phyloP scores from a whole-genome alignment of 2,113 vertebrate species.

The Oophaga pumilio region DNA sequence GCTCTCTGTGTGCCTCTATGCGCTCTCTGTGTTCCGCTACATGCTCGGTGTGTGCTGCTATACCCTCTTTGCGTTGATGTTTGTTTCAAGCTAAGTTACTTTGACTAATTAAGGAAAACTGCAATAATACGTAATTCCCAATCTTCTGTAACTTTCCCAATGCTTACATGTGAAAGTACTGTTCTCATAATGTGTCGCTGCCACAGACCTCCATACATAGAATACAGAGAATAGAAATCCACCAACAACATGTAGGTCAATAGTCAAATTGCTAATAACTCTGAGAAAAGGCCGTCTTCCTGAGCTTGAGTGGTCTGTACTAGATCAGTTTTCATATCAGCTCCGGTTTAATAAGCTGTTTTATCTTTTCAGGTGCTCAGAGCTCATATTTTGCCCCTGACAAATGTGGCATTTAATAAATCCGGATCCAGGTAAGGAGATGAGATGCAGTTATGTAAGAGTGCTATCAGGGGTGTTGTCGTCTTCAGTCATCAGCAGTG shows the following conservation, averaged over 20 bases:
- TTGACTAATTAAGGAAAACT: background rate
- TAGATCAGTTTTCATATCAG: background rate
- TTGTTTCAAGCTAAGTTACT: too few relatives aligned
- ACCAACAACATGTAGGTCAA: background rate
- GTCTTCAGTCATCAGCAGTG: too few relatives aligned
- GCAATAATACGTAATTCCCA: background rate
- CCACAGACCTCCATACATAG: background rate
- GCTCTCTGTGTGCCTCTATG: too few relatives aligned
- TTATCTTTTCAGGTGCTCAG: slow-evolving; percentile 79
- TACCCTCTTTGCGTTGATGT: too few relatives aligned
- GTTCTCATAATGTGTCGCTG: background rate
- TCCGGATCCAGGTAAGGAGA: slow-evolving; percentile 87
- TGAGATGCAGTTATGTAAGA: background rate
- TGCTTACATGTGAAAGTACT: background rate
- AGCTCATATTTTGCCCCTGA: slow-evolving; percentile 89
- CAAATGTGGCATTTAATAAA: slow-evolving; percentile 96
- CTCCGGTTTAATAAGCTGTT: background rate
- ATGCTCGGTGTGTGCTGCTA: too few relatives aligned
- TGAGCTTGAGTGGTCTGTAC: too few relatives aligned
- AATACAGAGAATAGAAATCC: background rate
- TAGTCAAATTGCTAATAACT: background rate
- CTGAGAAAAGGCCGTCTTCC: background rate
- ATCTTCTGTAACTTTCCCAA: background rate
- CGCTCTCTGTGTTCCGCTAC: too few relatives aligned
- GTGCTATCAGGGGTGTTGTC: background rate